These are phyloP conservation scores for Thunnus albacares DNA, from an alignment of 2,797 vertebrate species.

Conservation along the genomic window DNA sequence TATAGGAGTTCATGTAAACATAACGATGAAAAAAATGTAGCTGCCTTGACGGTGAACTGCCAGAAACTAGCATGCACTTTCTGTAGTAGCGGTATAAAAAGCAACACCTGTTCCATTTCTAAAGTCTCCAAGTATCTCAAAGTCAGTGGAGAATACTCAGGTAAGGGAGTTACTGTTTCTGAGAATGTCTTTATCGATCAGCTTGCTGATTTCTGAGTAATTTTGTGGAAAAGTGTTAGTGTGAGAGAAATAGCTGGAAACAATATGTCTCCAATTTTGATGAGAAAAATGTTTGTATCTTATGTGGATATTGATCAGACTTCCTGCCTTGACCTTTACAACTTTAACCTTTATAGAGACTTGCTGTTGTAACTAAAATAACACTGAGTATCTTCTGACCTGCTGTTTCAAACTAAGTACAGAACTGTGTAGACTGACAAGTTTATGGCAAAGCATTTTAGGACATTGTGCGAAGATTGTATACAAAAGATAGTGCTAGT, in stretches of 20 bases:
- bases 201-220: constrained; percentile 20
- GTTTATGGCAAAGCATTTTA: no score
- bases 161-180: constrained; percentile 16
- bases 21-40: no score
- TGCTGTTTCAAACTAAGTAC: background rate
- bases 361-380: background rate
- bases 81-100: background rate
- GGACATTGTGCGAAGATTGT: background rate
- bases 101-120: background rate
- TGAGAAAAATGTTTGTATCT: constrained; percentile 17
- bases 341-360: background rate
- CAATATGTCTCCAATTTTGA: constrained; percentile 31
- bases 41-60: no score
- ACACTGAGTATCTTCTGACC: background rate
- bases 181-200: constrained; percentile 15
- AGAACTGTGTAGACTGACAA: background rate
- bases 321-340: background rate
- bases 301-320: constrained; percentile 19
- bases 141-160: background rate
- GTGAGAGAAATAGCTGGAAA: constrained; percentile 8
- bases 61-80: background rate
- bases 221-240: constrained; percentile 21
- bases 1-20: background rate
- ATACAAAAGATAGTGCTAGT: no score
- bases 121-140: background rate